Conservation (phyloP, 2,113 vertebrate genomes). For the Bubo bubo region DNA sequence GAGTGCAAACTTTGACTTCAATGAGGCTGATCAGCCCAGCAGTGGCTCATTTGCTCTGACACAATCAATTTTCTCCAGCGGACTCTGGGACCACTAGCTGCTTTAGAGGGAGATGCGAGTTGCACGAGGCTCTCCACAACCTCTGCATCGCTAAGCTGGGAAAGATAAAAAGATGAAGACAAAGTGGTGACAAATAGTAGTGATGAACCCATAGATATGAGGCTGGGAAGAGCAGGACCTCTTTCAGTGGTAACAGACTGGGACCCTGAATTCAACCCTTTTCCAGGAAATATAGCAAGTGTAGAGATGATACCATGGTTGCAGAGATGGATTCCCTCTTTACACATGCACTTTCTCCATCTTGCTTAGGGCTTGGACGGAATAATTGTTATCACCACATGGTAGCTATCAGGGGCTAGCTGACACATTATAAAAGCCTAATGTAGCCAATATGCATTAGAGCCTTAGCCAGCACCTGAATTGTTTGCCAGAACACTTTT, state of each 20-base stretch:
- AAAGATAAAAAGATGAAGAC: constrained; percentile 50
- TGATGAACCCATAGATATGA: neutral
- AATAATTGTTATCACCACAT: constrained; percentile 40
- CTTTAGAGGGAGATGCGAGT: constrained; percentile 19
- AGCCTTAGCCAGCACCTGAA: constrained; percentile 25
- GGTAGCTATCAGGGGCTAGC: constrained; percentile 39
- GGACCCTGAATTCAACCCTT: neutral
- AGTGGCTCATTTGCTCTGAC: constrained; percentile 55
- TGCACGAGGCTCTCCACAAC: constrained; percentile 26
- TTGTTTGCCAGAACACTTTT: constrained; percentile 55
- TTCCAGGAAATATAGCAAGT: neutral
- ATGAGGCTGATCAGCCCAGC: constrained; percentile 56
- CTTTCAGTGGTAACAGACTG: neutral
- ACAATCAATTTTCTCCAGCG: constrained; percentile 63
- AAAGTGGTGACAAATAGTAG: neutral
- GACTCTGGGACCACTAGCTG: constrained; percentile 38
- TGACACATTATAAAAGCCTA: constrained; percentile 45
- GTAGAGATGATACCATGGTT: neutral
- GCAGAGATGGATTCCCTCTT: neutral
- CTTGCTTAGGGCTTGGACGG: neutral
- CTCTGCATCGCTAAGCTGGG: neutral
- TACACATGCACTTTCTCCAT: neutral
- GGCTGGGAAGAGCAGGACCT: neutral
- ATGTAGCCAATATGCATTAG: neutral
- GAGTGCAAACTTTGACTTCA: constrained; percentile 56